Evolutionary conservation across 2,113 vertebrate genomes (phyloP).

Genomic region (Scortum barcoo): DNA sequence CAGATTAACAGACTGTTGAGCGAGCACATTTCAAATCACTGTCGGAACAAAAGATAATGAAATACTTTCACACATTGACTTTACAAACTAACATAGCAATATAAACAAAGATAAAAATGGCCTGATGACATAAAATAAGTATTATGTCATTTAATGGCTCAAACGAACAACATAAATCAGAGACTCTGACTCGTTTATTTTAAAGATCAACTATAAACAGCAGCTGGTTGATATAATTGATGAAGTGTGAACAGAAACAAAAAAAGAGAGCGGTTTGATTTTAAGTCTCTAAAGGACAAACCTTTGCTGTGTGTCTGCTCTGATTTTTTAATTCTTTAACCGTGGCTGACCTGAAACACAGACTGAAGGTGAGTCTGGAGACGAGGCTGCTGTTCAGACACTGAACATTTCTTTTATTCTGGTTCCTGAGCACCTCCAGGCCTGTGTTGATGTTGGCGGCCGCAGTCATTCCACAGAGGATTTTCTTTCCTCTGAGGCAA

Average conservation of each 20-base stretch:
- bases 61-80: not conserved
- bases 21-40: too few species aligned
- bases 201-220: not conserved
- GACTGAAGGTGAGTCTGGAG: not conserved
- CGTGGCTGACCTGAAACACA: not conserved
- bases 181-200: not conserved
- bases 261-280: too few species aligned
- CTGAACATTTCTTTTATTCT: slow-evolving; percentile 18
- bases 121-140: not conserved
- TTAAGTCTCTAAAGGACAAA: not conserved
- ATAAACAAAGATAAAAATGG: not conserved
- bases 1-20: too few species aligned
- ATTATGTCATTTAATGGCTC: not conserved
- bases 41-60: too few species aligned
- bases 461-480: slow-evolving; percentile 68
- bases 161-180: too few species aligned
- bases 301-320: not conserved
- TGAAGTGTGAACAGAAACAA: not conserved
- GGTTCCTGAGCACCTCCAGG: slow-evolving; percentile 56
- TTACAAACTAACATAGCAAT: too few species aligned
- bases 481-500: slow-evolving; percentile 59
- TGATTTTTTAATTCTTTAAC: not conserved
- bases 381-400: slow-evolving; percentile 26
- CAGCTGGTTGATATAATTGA: too few species aligned
- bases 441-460: slow-evolving; percentile 69